Base-by-base conservation (phyloP, 2,797 vertebrate genomes). In the Lindbergichthys nudifrons region DNA sequence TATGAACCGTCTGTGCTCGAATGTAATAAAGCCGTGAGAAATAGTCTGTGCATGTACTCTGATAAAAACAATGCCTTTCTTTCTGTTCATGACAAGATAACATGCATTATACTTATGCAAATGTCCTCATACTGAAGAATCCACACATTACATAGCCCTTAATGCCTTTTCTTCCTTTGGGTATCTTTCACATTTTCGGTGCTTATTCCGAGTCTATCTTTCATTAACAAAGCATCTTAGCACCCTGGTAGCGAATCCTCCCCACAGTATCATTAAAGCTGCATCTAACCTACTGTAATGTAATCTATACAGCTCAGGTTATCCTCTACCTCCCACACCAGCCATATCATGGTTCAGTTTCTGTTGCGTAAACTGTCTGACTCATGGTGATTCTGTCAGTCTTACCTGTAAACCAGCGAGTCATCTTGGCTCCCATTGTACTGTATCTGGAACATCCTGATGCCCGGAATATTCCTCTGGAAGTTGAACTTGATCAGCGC, bases 361-460 rank as follows among this genome's bases (percentile, higher is more conserved):
- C 75, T 74, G 79, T 32, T 65, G 42, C 56, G 73, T 63, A 56
- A 68, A 73, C 71, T 5, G 45, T 73, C 82, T 79, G 70, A 70
- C 69, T 70, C 12, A 46, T 2, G 0, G 32, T 54, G 32, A 18
- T 18, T 4, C 18, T 47, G 51, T 80, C 47, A 64, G 41, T 83
- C 95, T 94, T 94, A 99, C 98, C 98, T 98, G 96, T 99, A 99
- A 92, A 99, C 98, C 88, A 99, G 96, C 6, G 98, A 99, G 93
- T 99, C 98, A 65, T 99, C 98, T 0, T 98, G 98, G 89, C 96
- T 98, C 74, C 98, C 98, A 11, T 99, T 99, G 92, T 99, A 99
- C 92, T 99, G 98, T 76, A 99, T 99, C 92, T 99, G 98, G 94
- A 99, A 99, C 98, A 99, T 99, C 83, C 98, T 96, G 69, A 99